Conservation (phyloP, 2,888 invertebrate species). For the Hypomecis atomaria region DNA sequence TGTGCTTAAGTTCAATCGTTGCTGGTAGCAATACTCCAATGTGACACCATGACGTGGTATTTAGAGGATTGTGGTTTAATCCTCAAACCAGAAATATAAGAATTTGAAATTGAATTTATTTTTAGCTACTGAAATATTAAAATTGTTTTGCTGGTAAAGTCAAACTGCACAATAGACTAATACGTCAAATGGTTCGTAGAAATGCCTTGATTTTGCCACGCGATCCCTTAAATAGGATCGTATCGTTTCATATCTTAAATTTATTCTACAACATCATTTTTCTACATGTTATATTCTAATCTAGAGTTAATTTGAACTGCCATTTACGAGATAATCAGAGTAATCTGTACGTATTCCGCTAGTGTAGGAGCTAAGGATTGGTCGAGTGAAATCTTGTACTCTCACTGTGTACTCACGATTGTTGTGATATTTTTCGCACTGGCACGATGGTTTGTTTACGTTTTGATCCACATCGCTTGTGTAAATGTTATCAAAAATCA, state of each 20-base stretch:
- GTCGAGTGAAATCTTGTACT: slow-evolving; percentile 33
- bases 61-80: slow-evolving; percentile 4
- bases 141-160: background rate
- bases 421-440: slow-evolving; percentile 41
- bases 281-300: slow-evolving; percentile 15
- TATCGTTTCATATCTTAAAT: background rate
- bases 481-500: background rate
- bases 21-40: slow-evolving; percentile 19
- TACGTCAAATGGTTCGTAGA: slow-evolving; percentile 8
- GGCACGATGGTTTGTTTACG: slow-evolving; percentile 34
- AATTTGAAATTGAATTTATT: slow-evolving; percentile 20
- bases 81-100: slow-evolving; percentile 2
- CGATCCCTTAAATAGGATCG: background rate
- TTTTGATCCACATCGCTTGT: slow-evolving; percentile 33
- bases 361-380: slow-evolving; percentile 17
- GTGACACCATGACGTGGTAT: slow-evolving; percentile 8
- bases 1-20: slow-evolving; percentile 21
- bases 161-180: background rate
- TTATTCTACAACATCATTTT: slow-evolving; percentile 3
- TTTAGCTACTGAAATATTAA: background rate
- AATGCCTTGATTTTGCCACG: slow-evolving; percentile 22
- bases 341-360: slow-evolving; percentile 31
- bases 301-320: slow-evolving; percentile 38
- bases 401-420: slow-evolving; percentile 39
- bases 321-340: slow-evolving; percentile 36